Percentiles rank a stretch among this genome's conserved stretches.
These are phyloP conservation scores for Champsocephalus esox DNA, from an alignment of 2,797 vertebrate species.

Conservation along the genomic window DNA sequence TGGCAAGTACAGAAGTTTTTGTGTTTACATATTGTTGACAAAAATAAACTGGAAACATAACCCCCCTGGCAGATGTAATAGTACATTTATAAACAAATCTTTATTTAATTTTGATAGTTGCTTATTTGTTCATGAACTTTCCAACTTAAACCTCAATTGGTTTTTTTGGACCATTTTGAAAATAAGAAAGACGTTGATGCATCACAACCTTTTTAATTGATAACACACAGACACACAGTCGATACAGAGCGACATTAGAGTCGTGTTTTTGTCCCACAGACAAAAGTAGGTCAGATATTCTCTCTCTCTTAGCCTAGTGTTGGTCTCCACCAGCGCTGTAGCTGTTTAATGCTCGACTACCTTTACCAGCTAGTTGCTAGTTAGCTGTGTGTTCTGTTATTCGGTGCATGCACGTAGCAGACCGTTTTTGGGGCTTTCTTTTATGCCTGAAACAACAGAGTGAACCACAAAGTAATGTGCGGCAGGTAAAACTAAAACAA, in stretches of 20 bases:
- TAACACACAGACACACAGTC: too few species aligned
- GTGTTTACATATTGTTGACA: too few species aligned
- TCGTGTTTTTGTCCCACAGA: background rate
- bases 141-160: background rate
- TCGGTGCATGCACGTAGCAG: background rate
- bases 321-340: constrained; percentile 10
- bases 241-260: background rate
- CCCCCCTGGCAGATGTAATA: too few species aligned
- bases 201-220: too few species aligned
- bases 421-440: background rate
- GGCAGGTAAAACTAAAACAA: background rate
- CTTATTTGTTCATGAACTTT: background rate
- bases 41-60: too few species aligned
- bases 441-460: background rate
- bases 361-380: background rate
- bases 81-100: background rate
- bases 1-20: too few species aligned
- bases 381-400: background rate
- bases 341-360: background rate
- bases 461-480: background rate
- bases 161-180: background rate
- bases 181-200: too few species aligned
- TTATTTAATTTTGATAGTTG: background rate
- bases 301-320: background rate
- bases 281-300: background rate